These are phyloP conservation scores for Brachyrhaphis roseni DNA, from an alignment of 2,797 vertebrate genomes.

Conservation along the genomic window DNA sequence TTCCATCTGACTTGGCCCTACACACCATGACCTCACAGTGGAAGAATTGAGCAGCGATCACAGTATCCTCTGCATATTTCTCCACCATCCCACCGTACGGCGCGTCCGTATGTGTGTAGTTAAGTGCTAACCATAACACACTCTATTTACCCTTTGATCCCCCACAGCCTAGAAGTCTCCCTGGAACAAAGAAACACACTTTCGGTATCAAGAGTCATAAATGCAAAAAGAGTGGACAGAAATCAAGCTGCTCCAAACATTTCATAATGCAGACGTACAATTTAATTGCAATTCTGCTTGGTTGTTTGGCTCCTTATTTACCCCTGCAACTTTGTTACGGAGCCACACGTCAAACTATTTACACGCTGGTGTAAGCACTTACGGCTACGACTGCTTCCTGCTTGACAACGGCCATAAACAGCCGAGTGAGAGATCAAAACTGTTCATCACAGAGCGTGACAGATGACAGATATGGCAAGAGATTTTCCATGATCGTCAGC, in stretches of 20 bases:
- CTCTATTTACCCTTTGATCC: conserved; percentile 56
- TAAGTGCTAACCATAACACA: conserved; percentile 48
- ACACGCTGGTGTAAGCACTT: conserved; percentile 82
- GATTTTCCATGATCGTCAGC: conserved; percentile 76
- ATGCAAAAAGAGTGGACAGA: conserved; percentile 59
- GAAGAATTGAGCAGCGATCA: conserved; percentile 66
- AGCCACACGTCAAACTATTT: conserved; percentile 87
- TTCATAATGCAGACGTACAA: conserved; percentile 74
- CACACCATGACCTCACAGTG: conserved; percentile 63
- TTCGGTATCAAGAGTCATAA: conserved; percentile 64
- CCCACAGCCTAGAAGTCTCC: conserved; percentile 33
- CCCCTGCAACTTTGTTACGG: conserved; percentile 79
- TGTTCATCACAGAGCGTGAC: conserved; percentile 78
- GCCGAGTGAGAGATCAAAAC: conserved; percentile 78
- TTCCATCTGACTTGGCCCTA: conserved; percentile 55
- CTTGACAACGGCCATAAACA: conserved; percentile 83
- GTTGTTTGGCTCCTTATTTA: conserved; percentile 83
- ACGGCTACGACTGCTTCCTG: conserved; percentile 76
- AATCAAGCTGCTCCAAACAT: conserved; percentile 73
- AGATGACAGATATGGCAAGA: conserved; percentile 81
- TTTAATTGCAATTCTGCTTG: conserved; percentile 67
- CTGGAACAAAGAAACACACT: conserved; percentile 60
- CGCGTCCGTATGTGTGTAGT: conserved; percentile 20
- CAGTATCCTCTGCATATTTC: conserved; percentile 60
- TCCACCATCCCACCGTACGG: conserved; percentile 44